These are phyloP conservation scores for Galagoides demidoff DNA, from an alignment of 2,797 vertebrate genomes.

Conservation along the genomic window DNA sequence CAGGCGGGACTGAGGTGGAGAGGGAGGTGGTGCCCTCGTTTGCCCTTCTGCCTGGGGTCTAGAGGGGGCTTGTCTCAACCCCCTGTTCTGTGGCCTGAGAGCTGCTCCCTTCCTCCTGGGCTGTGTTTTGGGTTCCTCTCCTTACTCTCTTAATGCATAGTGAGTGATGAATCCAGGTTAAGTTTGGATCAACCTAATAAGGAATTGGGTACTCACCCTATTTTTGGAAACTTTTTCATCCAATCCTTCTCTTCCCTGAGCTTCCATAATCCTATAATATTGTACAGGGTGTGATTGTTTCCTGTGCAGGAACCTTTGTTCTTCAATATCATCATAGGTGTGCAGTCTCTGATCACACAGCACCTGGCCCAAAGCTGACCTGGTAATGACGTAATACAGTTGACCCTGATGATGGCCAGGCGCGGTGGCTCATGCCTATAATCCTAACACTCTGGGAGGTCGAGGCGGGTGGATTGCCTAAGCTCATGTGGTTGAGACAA, in stretches of 20 bases:
- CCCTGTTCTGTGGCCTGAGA: rapidly evolving
- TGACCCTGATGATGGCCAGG: neutral
- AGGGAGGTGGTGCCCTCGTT: neutral
- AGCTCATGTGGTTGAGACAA: too few species aligned
- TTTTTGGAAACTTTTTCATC: neutral
- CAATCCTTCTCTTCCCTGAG: neutral
- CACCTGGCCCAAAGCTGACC: neutral
- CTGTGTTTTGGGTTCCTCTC: neutral
- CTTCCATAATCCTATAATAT: rapidly evolving
- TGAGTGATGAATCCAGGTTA: neutral
- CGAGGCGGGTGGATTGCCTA: too few species aligned
- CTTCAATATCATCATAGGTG: neutral
- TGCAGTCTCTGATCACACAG: neutral
- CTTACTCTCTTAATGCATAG: rapidly evolving
- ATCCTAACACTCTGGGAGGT: too few species aligned
- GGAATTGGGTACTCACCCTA: rapidly evolving
- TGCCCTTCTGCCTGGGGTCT: neutral
- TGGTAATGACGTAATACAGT: neutral
- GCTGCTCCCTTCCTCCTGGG: neutral
- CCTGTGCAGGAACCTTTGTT: rapidly evolving
- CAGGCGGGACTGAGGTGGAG: rapidly evolving
- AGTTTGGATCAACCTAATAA: neutral
- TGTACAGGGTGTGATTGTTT: rapidly evolving
- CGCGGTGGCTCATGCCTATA: too few species aligned
- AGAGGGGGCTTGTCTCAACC: neutral